Evolutionary conservation across 1,140 invertebrate genomes (phyloP).

Genomic region (Coenobita brevimanus): DNA sequence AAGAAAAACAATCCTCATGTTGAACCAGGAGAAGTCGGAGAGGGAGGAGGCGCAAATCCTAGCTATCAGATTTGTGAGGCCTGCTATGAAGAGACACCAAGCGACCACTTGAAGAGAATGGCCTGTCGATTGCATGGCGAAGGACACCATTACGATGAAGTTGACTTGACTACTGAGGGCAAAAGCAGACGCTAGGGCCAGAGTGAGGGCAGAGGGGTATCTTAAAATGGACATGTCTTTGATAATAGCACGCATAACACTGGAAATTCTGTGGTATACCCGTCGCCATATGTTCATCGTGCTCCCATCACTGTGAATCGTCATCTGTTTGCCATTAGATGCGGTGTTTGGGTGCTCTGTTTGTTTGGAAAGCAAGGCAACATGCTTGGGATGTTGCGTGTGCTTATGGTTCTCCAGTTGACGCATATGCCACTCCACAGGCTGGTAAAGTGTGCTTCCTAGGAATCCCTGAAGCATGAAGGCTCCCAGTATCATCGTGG

Average conservation of each 20-base stretch:
- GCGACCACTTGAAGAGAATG: slow-evolving; percentile 32
- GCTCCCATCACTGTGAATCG: too few relatives aligned
- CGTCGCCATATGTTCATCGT: too few relatives aligned
- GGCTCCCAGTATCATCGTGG: too few relatives aligned
- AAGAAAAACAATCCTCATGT: slow-evolving; percentile 28
- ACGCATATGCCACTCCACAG: too few relatives aligned
- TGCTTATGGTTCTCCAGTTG: too few relatives aligned
- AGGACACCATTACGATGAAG: slow-evolving; percentile 44
- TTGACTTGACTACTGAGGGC: slow-evolving; percentile 28
- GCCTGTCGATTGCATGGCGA: slow-evolving; percentile 27
- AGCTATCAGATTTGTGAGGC: not conserved
- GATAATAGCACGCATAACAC: not conserved
- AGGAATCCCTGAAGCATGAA: too few relatives aligned
- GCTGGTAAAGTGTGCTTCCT: too few relatives aligned
- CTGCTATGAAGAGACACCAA: slow-evolving; percentile 20
- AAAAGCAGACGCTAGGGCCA: not conserved
- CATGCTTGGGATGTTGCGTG: too few relatives aligned
- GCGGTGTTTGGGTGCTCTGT: too few relatives aligned
- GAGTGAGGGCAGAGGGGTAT: slow-evolving; percentile 20
- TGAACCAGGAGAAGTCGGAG: slow-evolving; percentile 48
- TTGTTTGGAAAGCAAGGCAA: too few relatives aligned
- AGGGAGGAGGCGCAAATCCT: slow-evolving; percentile 7
- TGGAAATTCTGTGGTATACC: too few relatives aligned
- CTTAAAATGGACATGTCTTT: slow-evolving; percentile 26
- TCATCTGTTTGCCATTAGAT: too few relatives aligned